Base-by-base conservation (phyloP, 2,888 invertebrate genomes). In the Yponomeuta evonymella region DNA sequence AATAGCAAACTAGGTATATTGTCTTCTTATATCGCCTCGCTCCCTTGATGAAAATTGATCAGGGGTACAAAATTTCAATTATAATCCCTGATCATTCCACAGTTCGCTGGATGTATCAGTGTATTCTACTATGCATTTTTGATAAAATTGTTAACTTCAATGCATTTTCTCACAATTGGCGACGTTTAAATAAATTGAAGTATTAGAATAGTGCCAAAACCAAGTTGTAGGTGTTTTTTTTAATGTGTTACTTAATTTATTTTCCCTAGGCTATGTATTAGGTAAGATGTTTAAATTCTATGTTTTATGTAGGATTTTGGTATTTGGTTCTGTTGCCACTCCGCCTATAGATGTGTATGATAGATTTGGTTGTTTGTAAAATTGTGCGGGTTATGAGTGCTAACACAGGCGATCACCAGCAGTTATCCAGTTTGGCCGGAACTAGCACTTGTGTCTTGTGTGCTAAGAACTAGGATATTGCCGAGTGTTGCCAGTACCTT, bases 141-240 rank as follows among this genome's bases (percentile, higher is more conserved):
- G 8, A 51, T 51, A 9, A 69, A 67, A 70, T 29, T 30, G 36
- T 70, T 72, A 67, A 58, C 51, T 70, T 72, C 72, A 71, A 75
- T 74, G 80, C 79, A 79, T 80, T 80, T 81, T 77, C 76, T 76
- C 74, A 75, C 71, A 70, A 71, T 74, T 73, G 74, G 74, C 72
- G 69, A 71, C 71, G 48, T 58, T 23, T 67, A 5, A 65, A 12
- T 48, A 62, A 67, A 62, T n/a, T n/a, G 81, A 84, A 83, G 83
- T 84, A 83, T 85, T 89, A 89, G 88, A 80, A 77, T 88, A 90
- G 91, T 91, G 91, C 91, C 90, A 90, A 91, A 89, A 81, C 79
- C 75, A 78, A 80, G 81, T 82, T 78, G 76, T 80, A 77, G 78
- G 75, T 78, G 51, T 58, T 79, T 76, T 76, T 76, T 76, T 76